These are phyloP conservation scores for Gymnocheta viridis DNA, from an alignment of 2,888 invertebrate genomes.

Conservation along the genomic window DNA sequence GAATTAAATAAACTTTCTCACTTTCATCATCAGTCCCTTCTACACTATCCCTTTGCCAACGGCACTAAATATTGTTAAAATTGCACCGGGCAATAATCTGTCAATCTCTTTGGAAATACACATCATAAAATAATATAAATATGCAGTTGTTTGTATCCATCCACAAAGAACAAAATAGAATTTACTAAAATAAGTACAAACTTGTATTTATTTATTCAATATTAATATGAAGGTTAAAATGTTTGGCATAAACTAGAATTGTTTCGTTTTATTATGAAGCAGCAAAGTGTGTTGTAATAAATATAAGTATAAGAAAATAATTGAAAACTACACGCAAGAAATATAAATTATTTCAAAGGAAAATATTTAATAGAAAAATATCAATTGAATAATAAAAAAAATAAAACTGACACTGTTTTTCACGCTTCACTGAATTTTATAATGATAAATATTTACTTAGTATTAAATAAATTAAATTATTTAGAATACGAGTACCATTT, in stretches of 20 bases:
- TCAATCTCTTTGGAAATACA: no score
- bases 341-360: not conserved
- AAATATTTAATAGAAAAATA: conserved; percentile 20
- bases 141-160: no score
- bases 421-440: conserved; percentile 55
- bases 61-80: no score
- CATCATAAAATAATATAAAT: no score
- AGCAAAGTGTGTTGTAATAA: not conserved
- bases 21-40: no score
- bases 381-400: conserved; percentile 29
- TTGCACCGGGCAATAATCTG: no score
- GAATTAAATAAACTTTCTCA: no score
- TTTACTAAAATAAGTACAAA: no score
- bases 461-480: not conserved
- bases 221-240: not conserved
- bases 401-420: conserved; percentile 62
- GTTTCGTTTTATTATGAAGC: not conserved
- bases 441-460: not conserved
- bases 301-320: conserved; percentile 28
- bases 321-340: conserved; percentile 32
- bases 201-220: not conserved
- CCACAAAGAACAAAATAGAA: no score
- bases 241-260: not conserved
- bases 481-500: conserved; percentile 17
- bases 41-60: no score